Evolutionary conservation across 1,140 invertebrate species (phyloP), one percentile per base, ranked within the genome.

Genomic region (Trichomalopsis sarcophagae): DNA sequence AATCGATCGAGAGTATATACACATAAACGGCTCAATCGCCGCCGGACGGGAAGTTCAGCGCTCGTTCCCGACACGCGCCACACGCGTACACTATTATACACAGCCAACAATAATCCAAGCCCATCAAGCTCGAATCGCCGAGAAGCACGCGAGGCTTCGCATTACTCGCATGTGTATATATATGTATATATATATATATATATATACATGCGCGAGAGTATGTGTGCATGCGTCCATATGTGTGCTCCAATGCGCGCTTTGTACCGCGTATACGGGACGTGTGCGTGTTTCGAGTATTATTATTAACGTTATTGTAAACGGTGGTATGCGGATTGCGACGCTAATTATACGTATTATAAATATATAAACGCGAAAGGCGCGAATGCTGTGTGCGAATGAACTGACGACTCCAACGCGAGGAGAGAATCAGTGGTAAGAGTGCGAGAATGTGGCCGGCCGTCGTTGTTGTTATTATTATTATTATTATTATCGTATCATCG

Each of bases 111-210:
- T 50, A 71, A 33, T 81, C 40, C 69, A 82, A 74, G 44, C 44
- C 47, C 71, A 30, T 75, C 44, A 55, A 71, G 11, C 44, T 11
- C 82, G 76, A 79, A 78, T 79, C 68, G 82, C 69, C 76, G 44
- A 62, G 27, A 14, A 40, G 40, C 75, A 84, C 76, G 82, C 82
- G 44, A 79, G 66, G 82, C 82, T 69, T n/a, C 78, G 69, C 77
- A 27, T 27, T 27, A n/a, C n/a, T n/a, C n/a, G 36, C 27, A 77
- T 74, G n/a, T 44, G 71, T 13, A 27, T 27, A 27, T 27, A 27
- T 27, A 27, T 27, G 1, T 27, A 27, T 27, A 27, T 27, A 27
- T 27, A 27, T 27, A 27, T 27, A 27, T 27, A 68, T 66, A 44
- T 27, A 76, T 14, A 47, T 27, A 66, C 44, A 47, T 27, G 27